phyloP scores from a whole-genome alignment of 2,113 vertebrate genomes.

The Brienomyrus brachyistius region DNA sequence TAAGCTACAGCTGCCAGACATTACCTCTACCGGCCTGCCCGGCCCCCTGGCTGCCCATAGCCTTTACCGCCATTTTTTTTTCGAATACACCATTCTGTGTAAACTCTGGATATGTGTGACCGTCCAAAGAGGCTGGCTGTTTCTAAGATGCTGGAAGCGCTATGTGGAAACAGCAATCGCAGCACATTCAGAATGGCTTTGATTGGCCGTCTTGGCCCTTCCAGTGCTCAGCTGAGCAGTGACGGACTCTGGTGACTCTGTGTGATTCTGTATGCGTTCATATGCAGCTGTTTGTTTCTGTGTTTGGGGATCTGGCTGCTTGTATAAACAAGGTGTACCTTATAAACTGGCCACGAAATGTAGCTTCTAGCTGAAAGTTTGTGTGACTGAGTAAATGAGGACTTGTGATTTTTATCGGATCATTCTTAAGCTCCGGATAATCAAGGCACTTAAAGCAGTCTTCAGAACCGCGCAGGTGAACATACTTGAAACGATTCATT shows the following conservation, averaged over 20 bases:
- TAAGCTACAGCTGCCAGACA: neutral
- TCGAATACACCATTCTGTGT: neutral
- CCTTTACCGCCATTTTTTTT: neutral
- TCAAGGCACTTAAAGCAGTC: neutral
- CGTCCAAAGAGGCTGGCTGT: neutral
- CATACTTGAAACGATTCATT: neutral
- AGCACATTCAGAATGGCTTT: neutral
- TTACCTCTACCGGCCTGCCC: neutral
- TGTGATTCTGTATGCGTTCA: neutral
- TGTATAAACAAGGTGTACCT: neutral
- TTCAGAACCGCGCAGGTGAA: neutral
- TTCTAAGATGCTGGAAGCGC: neutral
- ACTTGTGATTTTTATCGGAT: neutral
- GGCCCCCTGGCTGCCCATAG: neutral
- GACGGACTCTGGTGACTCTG: neutral
- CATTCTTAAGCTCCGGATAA: neutral
- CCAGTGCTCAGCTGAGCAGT: neutral
- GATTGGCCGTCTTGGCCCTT: neutral
- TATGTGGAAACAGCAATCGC: neutral
- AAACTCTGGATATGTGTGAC: neutral
- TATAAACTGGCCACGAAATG: neutral
- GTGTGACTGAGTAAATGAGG: neutral
- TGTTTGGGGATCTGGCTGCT: neutral
- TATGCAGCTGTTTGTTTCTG: neutral
- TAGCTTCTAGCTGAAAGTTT: neutral